Evolutionary conservation across 2,888 invertebrate genomes (phyloP), one percentile per base, ranked within the genome.

Genomic region (Lycophotia porphyrea): DNA sequence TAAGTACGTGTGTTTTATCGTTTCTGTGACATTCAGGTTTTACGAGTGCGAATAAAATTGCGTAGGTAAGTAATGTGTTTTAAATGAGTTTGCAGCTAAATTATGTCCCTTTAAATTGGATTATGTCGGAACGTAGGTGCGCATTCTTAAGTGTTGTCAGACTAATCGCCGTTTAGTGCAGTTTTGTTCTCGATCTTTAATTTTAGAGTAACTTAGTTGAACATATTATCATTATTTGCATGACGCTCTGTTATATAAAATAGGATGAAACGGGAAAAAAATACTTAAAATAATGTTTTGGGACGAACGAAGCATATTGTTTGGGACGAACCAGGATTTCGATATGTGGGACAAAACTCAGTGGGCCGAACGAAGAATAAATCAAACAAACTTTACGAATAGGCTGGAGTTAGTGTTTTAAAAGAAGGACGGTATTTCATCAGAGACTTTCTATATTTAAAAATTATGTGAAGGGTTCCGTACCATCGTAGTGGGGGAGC

Each of bases 11-110:
- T 44, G 74, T 79, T 87, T 84, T 76, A 88, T 78, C 58, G 71
- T 67, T 39, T 13, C n/a, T 55, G 71, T 78, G 81, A 88, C 84
- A 85, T 85, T 81, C 66, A 80, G 64, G 70, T 79, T 84, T 85
- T 86, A 82, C 68, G 78, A 72, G 52, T 63, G 63, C 44, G 65
- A 81, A 84, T 86, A 84, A 84, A 88, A 85, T 85, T 87, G 84
- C 67, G 71, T 65, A 64, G 44, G 58, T 67, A 49, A 82, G 58
- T 67, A 49, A 82, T 80, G 79, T 78, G 66, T 82, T 79, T 85
- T 77, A 81, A 84, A 87, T 77, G 78, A 85, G 74, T 66, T 76
- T 73, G 74, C 71, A 74, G 78, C 71, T 72, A 76, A 80, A 76
- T 79, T 74, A 79, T 78, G 83, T 68, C 15, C 27, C 55, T 65